phyloP scores from a whole-genome alignment of 2,797 vertebrate genomes.

The Xiphophorus birchmanni region DNA sequence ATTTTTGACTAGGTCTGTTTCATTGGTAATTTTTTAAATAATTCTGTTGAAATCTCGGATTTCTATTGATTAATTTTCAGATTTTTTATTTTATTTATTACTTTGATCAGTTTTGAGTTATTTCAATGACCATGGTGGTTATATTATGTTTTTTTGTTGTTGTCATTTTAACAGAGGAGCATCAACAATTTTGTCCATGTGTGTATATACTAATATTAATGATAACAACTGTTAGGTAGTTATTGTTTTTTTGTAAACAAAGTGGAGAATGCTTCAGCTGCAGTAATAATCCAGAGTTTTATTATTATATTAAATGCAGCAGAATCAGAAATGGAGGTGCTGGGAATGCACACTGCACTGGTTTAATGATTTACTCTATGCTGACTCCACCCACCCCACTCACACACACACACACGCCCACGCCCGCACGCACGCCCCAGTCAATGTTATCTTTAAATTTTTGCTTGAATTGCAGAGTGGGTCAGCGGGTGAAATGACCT shows the following conservation, averaged over 20 bases:
- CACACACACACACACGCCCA: not conserved
- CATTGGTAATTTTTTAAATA: too few species aligned
- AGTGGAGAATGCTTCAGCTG: not conserved
- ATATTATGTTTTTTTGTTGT: too few species aligned
- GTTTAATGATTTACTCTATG: slow-evolving; percentile 52
- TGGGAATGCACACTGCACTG: slow-evolving; percentile 16
- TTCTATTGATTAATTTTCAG: too few species aligned
- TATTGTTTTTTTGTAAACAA: not conserved
- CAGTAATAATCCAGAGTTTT: not conserved
- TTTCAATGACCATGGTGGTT: too few species aligned
- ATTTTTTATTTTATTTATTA: too few species aligned
- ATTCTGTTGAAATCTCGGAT: too few species aligned
- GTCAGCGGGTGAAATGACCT: slow-evolving; percentile 38
- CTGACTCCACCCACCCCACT: not conserved
- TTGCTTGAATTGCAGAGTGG: slow-evolving; percentile 17
- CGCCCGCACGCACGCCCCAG: slow-evolving; percentile 8
- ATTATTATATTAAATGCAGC: slow-evolving; percentile 1
- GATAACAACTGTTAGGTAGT: too few species aligned
- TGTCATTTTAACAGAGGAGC: too few species aligned
- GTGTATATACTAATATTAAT: too few species aligned
- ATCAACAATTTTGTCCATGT: too few species aligned
- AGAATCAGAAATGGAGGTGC: slow-evolving; percentile 20
- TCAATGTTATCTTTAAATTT: slow-evolving; percentile 47
- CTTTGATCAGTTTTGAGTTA: too few species aligned
- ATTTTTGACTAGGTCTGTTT: too few species aligned